Evolutionary conservation across 2,113 vertebrate species (phyloP).

Genomic region (Notiomystis cincta): DNA sequence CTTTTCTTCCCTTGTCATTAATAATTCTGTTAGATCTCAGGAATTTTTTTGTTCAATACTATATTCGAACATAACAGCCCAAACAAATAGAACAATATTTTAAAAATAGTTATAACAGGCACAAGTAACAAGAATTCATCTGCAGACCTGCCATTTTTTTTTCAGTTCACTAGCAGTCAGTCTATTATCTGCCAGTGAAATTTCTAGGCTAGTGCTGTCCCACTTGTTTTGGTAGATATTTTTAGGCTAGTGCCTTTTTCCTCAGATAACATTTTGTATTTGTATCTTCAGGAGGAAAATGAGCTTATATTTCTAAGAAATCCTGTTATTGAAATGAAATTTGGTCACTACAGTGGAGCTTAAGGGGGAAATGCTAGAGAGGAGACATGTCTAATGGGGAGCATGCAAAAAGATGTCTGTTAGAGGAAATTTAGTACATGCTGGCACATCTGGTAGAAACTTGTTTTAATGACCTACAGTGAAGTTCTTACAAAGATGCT

Average conservation of each 20-base stretch:
- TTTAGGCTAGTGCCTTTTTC: not conserved
- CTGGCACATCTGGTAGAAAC: not conserved
- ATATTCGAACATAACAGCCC: not conserved
- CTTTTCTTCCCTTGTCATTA: not conserved
- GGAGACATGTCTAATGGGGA: not conserved
- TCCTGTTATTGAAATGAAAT: not conserved
- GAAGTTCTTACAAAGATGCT: not conserved
- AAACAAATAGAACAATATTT: not conserved
- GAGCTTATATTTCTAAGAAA: not conserved
- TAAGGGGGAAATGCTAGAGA: not conserved
- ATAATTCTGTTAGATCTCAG: not conserved
- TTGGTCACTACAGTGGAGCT: not conserved
- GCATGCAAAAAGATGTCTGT: not conserved
- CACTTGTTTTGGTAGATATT: not conserved
- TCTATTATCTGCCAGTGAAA: not conserved
- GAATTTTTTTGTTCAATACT: not conserved
- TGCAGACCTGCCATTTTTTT: not conserved
- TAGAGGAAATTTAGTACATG: not conserved
- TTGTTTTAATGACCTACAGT: not conserved
- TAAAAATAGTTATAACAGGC: not conserved
- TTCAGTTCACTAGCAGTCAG: not conserved
- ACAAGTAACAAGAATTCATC: not conserved
- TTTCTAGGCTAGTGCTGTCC: not conserved
- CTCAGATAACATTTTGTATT: not conserved
- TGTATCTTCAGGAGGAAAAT: not conserved